phyloP scores from a whole-genome alignment of 2,113 vertebrate species.

The Myocastor coypus region DNA sequence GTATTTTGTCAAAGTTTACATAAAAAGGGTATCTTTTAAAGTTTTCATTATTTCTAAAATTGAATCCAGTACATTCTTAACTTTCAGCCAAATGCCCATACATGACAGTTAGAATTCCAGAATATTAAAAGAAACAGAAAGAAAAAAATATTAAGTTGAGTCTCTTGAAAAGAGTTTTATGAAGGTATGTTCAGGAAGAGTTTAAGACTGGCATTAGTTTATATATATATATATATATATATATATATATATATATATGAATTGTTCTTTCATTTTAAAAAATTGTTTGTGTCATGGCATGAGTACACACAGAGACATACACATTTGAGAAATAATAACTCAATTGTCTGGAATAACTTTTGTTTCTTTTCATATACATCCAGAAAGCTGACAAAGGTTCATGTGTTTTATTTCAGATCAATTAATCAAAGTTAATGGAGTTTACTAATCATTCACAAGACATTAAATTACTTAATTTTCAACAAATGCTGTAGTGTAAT shows the following conservation, averaged over 20 bases:
- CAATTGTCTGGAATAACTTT: slow-evolving; percentile 51
- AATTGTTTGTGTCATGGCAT: not conserved
- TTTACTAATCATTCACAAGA: slow-evolving; percentile 66
- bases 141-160: not conserved
- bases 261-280: not conserved
- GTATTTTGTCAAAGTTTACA: not conserved
- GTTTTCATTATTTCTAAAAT: slow-evolving; percentile 45
- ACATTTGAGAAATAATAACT: slow-evolving; percentile 45
- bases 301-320: not conserved
- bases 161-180: not conserved
- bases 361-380: slow-evolving; percentile 62
- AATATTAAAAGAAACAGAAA: not conserved
- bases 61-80: not conserved
- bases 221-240: too few species aligned
- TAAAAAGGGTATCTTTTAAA: not conserved
- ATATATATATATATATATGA: not conserved
- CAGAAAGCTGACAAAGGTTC: slow-evolving; percentile 61
- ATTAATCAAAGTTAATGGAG: slow-evolving; percentile 69
- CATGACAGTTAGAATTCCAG: not conserved
- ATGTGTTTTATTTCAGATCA: slow-evolving; percentile 56
- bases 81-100: not conserved
- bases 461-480: slow-evolving; percentile 35
- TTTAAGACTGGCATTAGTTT: slow-evolving; percentile 9
- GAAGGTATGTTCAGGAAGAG: not conserved
- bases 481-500: slow-evolving; percentile 41